Evolutionary conservation across 2,797 vertebrate species (phyloP).

Genomic region (Rhinoraja longicauda): DNA sequence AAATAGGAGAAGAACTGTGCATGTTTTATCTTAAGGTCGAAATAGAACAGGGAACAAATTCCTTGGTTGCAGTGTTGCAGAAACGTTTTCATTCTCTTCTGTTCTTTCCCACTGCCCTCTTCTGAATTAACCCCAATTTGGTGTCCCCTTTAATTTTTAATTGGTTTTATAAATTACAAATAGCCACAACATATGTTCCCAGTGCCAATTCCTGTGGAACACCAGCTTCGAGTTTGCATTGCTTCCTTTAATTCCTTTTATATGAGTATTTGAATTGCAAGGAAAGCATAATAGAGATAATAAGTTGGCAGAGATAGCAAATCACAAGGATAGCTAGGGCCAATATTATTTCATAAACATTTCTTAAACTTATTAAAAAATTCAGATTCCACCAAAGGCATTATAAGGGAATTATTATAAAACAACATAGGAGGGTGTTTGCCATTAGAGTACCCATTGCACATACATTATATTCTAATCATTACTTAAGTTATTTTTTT

Average conservation of each 20-base stretch:
- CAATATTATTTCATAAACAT: not conserved
- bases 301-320: not conserved
- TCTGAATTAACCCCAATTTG: not conserved
- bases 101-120: too few species aligned
- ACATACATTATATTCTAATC: too few species aligned
- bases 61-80: too few species aligned
- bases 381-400: not conserved
- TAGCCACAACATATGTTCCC: too few species aligned
- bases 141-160: not conserved
- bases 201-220: too few species aligned
- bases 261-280: not conserved
- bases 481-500: too few species aligned
- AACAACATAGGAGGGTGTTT: not conserved
- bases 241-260: not conserved
- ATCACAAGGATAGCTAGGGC: not conserved
- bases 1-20: too few species aligned
- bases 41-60: too few species aligned
- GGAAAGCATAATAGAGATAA: too few species aligned
- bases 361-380: not conserved
- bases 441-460: not conserved
- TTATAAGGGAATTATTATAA: not conserved
- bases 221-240: too few species aligned
- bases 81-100: too few species aligned
- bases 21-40: too few species aligned
- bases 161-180: not conserved